A percentile compares a stretch with the other conserved stretches of the same genome.
These are phyloP conservation scores for Limnodromus scolopaceus DNA, from an alignment of 2,797 vertebrate genomes.

Conservation along the genomic window DNA sequence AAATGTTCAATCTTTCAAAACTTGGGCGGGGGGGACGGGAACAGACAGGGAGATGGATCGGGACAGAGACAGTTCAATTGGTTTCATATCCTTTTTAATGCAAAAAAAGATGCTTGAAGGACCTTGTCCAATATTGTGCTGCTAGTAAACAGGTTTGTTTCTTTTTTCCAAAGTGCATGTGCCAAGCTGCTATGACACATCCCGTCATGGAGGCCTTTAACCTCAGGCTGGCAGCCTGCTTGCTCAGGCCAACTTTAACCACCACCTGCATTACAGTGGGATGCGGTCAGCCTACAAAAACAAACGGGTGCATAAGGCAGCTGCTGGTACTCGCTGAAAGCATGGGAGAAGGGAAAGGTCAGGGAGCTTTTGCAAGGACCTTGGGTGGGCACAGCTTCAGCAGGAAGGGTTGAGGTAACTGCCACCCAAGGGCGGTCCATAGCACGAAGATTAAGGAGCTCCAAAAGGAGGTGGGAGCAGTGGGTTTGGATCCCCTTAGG, in stretches of 20 bases:
- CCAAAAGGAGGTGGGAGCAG: constrained; percentile 10
- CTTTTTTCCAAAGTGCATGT: fast-evolving
- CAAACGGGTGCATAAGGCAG: not conserved
- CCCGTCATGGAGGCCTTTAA: not conserved
- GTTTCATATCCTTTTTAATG: not conserved
- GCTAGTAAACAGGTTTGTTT: not conserved
- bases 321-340: not conserved
- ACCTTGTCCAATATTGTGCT: not conserved
- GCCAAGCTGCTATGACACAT: not conserved
- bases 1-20: not conserved
- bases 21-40: not conserved
- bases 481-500: constrained; percentile 49
- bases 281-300: not conserved
- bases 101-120: not conserved
- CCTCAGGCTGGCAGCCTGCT: not conserved
- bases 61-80: not conserved
- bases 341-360: not conserved
- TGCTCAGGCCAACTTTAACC: not conserved
- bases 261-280: not conserved
- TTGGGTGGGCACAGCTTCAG: not conserved
- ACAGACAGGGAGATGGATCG: too few species aligned
- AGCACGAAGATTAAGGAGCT: not conserved
- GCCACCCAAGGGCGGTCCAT: not conserved
- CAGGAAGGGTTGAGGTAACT: not conserved
- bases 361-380: not conserved